These are phyloP conservation scores for Dipodomys ordii DNA, from an alignment of 2,113 vertebrate species.

Conservation along the genomic window DNA sequence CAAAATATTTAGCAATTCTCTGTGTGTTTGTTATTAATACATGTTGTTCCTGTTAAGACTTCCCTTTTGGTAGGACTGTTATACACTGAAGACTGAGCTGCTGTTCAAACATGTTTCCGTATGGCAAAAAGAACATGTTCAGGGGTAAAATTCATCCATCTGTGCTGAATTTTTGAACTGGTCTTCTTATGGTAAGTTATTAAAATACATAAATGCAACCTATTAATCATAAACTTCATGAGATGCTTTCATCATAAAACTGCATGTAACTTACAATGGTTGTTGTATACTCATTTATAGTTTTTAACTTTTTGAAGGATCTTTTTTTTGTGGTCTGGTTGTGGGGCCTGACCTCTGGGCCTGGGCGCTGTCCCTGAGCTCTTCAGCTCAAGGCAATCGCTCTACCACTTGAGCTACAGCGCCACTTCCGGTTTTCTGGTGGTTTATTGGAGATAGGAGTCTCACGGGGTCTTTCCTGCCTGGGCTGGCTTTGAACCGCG, in stretches of 20 bases:
- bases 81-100: constrained; percentile 1
- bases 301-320: constrained; percentile 2
- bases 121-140: constrained; percentile 35
- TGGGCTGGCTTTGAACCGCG: no score
- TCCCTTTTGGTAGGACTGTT: constrained; percentile 29
- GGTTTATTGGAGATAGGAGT: no score
- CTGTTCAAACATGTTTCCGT: constrained; percentile 12
- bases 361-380: no score
- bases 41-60: constrained; percentile 33
- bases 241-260: neutral
- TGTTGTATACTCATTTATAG: neutral
- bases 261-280: neutral
- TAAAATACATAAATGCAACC: neutral
- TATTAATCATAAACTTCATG: neutral
- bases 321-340: no score
- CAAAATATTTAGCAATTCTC: constrained; percentile 60
- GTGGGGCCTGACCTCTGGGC: no score
- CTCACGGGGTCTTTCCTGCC: no score
- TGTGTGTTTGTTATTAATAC: constrained; percentile 42
- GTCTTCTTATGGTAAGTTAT: constrained; percentile 34
- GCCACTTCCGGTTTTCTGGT: no score
- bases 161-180: neutral
- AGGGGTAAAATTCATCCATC: constrained; percentile 39
- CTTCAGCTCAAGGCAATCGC: no score
- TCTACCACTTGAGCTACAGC: no score